Percentiles rank a stretch among this genome's conserved stretches.
Evolutionary conservation across 2,797 vertebrate species (phyloP).

Genomic region (Cuniculus paca): DNA sequence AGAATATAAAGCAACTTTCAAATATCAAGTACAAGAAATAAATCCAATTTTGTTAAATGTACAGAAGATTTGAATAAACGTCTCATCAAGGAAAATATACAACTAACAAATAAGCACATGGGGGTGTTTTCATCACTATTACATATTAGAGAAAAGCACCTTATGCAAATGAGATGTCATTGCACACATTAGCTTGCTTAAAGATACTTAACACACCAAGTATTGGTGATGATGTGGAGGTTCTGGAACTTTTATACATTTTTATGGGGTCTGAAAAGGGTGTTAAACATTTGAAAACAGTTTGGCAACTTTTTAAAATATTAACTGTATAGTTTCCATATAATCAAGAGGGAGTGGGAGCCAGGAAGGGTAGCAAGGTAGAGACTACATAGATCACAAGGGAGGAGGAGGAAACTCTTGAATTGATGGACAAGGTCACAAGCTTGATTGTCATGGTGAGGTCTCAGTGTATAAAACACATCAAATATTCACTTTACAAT

Average conservation of each 20-base stretch:
- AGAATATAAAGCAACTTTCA: neutral
- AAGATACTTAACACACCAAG: neutral
- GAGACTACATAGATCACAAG: neutral
- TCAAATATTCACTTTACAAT: neutral
- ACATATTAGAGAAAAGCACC: neutral
- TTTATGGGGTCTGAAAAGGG: neutral
- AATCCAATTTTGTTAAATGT: neutral
- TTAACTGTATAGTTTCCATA: neutral
- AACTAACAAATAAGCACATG: neutral
- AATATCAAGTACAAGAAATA: neutral
- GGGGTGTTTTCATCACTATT: neutral
- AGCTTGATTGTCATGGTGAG: neutral
- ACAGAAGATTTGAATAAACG: neutral
- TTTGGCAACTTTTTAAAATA: neutral
- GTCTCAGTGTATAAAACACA: neutral
- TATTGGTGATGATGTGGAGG: neutral
- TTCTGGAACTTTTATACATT: neutral
- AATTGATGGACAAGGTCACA: neutral
- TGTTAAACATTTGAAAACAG: neutral
- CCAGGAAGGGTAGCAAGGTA: neutral
- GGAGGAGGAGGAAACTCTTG: neutral
- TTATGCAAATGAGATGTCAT: neutral
- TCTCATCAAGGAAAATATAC: neutral
- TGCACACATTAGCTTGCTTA: neutral
- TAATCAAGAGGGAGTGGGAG: neutral